Evolutionary conservation across 2,888 invertebrate genomes (phyloP), one percentile per base, ranked within the genome.

Genomic region (Spilosoma lubricipeda): DNA sequence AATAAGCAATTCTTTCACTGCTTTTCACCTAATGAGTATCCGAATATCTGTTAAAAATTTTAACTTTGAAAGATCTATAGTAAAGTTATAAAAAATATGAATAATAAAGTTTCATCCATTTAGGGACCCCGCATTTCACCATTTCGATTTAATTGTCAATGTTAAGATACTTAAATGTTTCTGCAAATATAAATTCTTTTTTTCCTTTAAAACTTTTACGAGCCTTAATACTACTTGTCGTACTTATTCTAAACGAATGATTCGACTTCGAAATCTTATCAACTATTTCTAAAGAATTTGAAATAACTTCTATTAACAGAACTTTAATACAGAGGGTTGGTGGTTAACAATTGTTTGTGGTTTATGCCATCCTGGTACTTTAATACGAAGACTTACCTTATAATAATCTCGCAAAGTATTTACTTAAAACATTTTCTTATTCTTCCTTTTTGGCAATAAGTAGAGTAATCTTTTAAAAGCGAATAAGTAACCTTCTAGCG

Each of bases 181-280:
- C 4, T 8, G 30, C 23, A 48, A 33, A 67, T 20, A 9, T 48
- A 11, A 18, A 67, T 9, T 1, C 33, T 30, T 48, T 11, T 45
- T 30, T 33, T 30, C 18, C 30, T 48, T 67, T 48, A 13, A 20
- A 48, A 48, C 67, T 30, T 30, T 33, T 13, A 45, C 18, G 30
- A 48, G 15, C 67, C 9, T 42, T 27, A 23, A 30, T 30, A 39
- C 42, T 59, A 30, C 56, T 67, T 63, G 30, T 18, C 18, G n/a
- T n/a, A n/a, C n/a, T n/a, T n/a, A n/a, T n/a, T 59, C 67, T 59
- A 45, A 67, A 67, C 67, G 30, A 67, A 56, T 63, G 18, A 59
- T 27, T 59, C 13, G 66, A 75, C 75, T 75, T 66, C 33, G 52
- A 56, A 71, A 75, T 64, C 52, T 65, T 71, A 69, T 71, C 45